Conservation (phyloP, 2,888 invertebrate species). For the Cerastis rubricosa region DNA sequence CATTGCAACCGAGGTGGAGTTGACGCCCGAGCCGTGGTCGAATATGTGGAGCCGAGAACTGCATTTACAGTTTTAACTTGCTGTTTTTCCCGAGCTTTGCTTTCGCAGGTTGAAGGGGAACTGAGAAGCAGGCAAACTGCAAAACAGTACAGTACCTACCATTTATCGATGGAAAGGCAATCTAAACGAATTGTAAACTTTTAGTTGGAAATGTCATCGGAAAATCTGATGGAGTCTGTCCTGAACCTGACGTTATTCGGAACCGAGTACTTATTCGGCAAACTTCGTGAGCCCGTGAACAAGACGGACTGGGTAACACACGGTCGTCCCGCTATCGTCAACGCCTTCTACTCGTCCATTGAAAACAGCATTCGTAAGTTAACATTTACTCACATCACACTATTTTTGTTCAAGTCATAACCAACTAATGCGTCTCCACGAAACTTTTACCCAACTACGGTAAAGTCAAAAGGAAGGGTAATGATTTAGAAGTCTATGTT, state of each 20-base stretch:
- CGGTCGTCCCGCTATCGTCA: conserved; percentile 95
- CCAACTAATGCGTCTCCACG: too few relatives aligned
- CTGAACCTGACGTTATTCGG: conserved; percentile 95
- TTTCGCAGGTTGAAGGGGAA: too few relatives aligned
- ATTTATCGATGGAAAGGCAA: background rate
- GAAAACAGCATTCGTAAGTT: conserved; percentile 97
- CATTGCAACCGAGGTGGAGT: background rate
- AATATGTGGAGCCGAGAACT: background rate
- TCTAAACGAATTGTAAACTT: background rate
- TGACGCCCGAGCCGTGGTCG: background rate
- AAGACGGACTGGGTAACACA: conserved; percentile 97
- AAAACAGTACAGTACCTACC: too few relatives aligned
- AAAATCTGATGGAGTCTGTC: conserved; percentile 94
- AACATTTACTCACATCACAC: too few relatives aligned
- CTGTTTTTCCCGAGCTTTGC: too few relatives aligned
- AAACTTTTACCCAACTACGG: too few relatives aligned
- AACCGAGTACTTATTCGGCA: conserved; percentile 94
- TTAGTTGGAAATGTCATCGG: conserved; percentile 93
- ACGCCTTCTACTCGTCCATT: conserved; percentile 96
- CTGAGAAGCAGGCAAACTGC: too few relatives aligned
- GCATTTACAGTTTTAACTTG: background rate
- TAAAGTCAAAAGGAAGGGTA: too few relatives aligned
- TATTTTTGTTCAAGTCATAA: too few relatives aligned
- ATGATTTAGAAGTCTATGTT: too few relatives aligned
- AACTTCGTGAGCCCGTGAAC: conserved; percentile 94